phyloP scores from a whole-genome alignment of 1,140 invertebrate genomes.

The Hyposmocoma kahamanoa region DNA sequence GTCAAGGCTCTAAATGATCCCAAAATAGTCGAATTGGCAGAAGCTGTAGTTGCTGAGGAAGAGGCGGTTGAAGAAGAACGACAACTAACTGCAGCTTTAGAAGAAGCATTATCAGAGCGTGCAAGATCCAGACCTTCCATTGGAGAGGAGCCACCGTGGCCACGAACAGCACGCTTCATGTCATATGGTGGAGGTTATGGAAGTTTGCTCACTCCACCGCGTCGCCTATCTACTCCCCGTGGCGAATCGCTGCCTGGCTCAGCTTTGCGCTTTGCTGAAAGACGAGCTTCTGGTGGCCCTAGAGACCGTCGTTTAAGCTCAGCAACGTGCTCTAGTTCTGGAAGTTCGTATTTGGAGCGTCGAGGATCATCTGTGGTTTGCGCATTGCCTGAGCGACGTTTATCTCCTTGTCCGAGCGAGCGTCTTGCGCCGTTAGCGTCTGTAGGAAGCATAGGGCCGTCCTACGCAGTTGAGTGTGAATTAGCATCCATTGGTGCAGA shows the following conservation, averaged over 20 bases:
- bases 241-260: slow-evolving; percentile 74
- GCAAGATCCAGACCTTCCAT: slow-evolving; percentile 61
- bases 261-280: slow-evolving; percentile 71
- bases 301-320: slow-evolving; percentile 82
- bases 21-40: slow-evolving; percentile 77
- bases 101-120: slow-evolving; percentile 77
- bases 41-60: slow-evolving; percentile 83
- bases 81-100: slow-evolving; percentile 80
- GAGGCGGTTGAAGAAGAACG: slow-evolving; percentile 82
- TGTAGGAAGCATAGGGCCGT: slow-evolving; percentile 83
- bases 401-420: slow-evolving; percentile 87
- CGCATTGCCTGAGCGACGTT: slow-evolving; percentile 77
- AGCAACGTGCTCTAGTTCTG: slow-evolving; percentile 86
- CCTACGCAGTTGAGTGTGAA: slow-evolving; percentile 79
- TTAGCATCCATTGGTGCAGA: slow-evolving; percentile 81
- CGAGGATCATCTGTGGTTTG: slow-evolving; percentile 84
- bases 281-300: slow-evolving; percentile 67
- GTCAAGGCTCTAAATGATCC: slow-evolving; percentile 81
- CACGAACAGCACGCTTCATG: slow-evolving; percentile 77
- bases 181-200: slow-evolving; percentile 82
- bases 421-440: slow-evolving; percentile 83
- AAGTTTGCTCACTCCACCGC: slow-evolving; percentile 78
- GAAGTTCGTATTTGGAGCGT: slow-evolving; percentile 85
- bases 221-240: slow-evolving; percentile 69
- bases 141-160: slow-evolving; percentile 66